Evolutionary conservation across 1,140 invertebrate genomes (phyloP).

Genomic region (Formica exsecta): DNA sequence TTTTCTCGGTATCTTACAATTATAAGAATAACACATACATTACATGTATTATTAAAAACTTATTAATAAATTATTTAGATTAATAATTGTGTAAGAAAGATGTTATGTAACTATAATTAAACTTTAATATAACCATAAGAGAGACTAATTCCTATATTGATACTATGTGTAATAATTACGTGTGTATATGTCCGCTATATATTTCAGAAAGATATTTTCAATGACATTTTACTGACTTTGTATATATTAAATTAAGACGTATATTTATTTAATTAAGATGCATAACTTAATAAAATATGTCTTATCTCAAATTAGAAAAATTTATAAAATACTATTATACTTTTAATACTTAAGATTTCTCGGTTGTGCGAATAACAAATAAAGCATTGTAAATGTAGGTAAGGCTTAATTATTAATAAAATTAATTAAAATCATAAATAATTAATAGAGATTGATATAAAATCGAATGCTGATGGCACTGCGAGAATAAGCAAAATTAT

Average conservation of each 20-base stretch:
- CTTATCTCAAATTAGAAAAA: background rate
- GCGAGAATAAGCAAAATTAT: background rate
- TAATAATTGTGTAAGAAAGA: background rate
- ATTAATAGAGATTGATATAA: background rate
- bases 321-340: background rate
- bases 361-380: background rate
- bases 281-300: background rate
- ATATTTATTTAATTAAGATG: conserved; percentile 28
- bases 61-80: conserved; percentile 13
- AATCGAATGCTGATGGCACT: background rate
- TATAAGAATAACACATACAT: background rate
- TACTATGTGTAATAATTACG: background rate
- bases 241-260: conserved; percentile 10
- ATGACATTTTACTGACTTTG: background rate
- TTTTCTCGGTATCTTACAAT: background rate
- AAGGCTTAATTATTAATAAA: background rate
- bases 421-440: background rate
- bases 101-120: background rate
- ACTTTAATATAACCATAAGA: background rate
- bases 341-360: conserved; percentile 29
- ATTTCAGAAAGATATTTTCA: background rate
- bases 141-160: background rate
- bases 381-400: background rate
- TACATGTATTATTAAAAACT: background rate
- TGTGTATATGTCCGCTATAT: background rate